phyloP scores from a whole-genome alignment of 1,140 invertebrate species.

The Drosophila leontia region DNA sequence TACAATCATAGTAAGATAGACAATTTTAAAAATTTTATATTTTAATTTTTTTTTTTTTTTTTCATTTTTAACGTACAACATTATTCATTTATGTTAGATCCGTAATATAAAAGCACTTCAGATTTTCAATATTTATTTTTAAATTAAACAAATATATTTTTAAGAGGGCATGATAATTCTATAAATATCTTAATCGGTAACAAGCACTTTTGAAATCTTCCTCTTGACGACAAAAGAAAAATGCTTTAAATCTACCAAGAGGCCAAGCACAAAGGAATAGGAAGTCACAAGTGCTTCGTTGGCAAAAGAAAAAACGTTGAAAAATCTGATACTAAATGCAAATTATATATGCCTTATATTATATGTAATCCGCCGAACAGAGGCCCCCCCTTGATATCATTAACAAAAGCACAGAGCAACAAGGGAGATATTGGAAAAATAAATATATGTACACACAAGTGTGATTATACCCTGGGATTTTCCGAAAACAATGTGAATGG shows the following conservation, averaged over 20 bases:
- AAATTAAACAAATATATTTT: background rate
- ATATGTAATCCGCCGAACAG: constrained; percentile 9
- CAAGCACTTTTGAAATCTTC: background rate
- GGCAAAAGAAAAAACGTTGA: constrained; percentile 15
- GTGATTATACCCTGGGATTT: constrained; percentile 4
- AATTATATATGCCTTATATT: constrained; percentile 16
- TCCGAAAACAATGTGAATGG: constrained; percentile 24
- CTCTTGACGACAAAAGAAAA: constrained; percentile 18
- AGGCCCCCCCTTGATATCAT: constrained; percentile 6
- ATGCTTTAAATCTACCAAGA: constrained; percentile 12
- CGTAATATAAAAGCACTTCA: background rate
- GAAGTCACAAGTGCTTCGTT: constrained; percentile 14
- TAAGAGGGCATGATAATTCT: background rate
- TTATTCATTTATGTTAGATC: background rate
- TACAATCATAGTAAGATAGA: too few species aligned
- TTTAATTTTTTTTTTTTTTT: too few species aligned
- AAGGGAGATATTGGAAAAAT: constrained; percentile 8
- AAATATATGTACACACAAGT: background rate
- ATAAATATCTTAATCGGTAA: background rate
- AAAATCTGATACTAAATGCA: constrained; percentile 32
- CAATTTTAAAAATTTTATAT: too few species aligned
- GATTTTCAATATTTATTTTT: background rate
- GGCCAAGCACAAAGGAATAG: constrained; percentile 32
- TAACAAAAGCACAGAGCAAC: constrained; percentile 6
- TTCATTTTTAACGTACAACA: background rate